Evolutionary conservation across 2,113 vertebrate genomes (phyloP).

Genomic region (Vicugna pacos): DNA sequence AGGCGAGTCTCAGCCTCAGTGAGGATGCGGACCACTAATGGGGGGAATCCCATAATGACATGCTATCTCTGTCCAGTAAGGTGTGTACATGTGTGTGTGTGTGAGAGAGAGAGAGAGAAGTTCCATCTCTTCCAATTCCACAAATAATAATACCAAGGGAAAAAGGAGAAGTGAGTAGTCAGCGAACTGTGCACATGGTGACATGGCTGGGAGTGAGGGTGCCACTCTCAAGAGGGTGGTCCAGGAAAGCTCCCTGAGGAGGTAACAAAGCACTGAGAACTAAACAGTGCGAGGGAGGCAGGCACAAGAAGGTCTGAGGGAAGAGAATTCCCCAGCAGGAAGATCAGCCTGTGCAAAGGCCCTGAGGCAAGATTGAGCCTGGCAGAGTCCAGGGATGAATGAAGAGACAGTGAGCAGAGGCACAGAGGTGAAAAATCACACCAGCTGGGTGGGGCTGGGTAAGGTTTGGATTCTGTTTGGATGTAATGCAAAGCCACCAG

Average conservation of each 20-base stretch:
- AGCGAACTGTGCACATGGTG: fast-evolving
- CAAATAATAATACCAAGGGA: background rate
- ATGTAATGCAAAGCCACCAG: background rate
- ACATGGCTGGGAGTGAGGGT: background rate
- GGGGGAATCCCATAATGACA: background rate
- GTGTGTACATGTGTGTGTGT: too few species aligned
- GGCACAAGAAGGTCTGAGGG: background rate
- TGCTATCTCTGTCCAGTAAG: background rate
- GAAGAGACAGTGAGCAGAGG: background rate
- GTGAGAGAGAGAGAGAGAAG: fast-evolving
- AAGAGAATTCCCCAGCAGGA: background rate
- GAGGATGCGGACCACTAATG: background rate
- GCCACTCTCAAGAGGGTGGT: background rate
- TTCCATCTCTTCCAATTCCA: background rate
- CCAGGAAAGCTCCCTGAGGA: background rate
- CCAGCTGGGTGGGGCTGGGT: background rate
- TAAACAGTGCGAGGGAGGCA: fast-evolving
- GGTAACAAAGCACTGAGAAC: background rate
- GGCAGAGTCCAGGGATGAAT: background rate
- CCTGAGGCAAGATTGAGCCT: background rate
- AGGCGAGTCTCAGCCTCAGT: background rate
- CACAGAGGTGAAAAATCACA: background rate
- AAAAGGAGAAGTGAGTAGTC: background rate
- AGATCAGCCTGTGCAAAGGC: background rate
- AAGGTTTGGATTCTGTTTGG: background rate